Evolutionary conservation across 2,888 invertebrate genomes (phyloP), one percentile per base, ranked within the genome.

Genomic region (Drepanosiphum platanoidis): DNA sequence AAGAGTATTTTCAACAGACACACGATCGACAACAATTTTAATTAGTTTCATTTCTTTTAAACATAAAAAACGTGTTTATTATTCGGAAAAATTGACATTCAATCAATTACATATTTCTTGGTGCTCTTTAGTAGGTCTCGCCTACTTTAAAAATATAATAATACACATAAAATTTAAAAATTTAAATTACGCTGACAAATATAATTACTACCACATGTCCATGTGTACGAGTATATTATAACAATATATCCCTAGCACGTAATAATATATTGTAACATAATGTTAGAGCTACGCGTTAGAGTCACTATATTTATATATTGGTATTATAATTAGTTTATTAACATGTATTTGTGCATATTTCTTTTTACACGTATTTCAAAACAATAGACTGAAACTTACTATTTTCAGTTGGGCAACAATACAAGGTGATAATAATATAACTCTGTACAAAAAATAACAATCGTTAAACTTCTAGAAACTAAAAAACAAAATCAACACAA

Each of bases 31-130:
- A n/a, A n/a, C n/a, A n/a, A n/a, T n/a, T n/a, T n/a, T n/a, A n/a
- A n/a, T n/a, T n/a, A n/a, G n/a, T n/a, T n/a, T n/a, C n/a, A n/a
- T n/a, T n/a, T n/a, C n/a, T n/a, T 30, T 52, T 30, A 72, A 9
- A 42, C 52, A 52, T n/a, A 52, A 75, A 75, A 75, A 15, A 68
- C 18, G n/a, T 58, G 34, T 58, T 58, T 74, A 58, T 36, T 75
- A 36, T 75, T 75, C 5, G 36, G 34, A n/a, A 32, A 71, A 74
- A 74, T 74, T 52, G 52, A 52, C 52, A 52, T n/a, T 30, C 11
- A 32, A 74, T 32, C 52, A 74, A 74, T 74, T 72, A 18, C 4
- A 42, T 71, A 42, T 39, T 72, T 46, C 13, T 7, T 46, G 18
- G 72, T 71, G 42, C 30, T 72, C 18, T 72, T 46, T 18, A 74